Base-by-base conservation (phyloP, 1,140 invertebrate species). In the Orchesella cincta region DNA sequence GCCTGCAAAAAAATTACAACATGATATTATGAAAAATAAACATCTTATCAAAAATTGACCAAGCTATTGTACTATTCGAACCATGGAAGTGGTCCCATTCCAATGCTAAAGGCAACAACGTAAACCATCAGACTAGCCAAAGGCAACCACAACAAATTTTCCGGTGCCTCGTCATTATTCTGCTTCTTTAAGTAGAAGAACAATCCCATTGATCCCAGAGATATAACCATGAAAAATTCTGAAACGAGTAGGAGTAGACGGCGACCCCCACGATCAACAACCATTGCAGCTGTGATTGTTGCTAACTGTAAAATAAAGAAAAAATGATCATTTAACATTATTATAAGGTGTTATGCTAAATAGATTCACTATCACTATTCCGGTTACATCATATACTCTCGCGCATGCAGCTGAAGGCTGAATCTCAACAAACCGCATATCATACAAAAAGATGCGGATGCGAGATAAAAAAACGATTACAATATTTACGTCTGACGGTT, bases 241-340 rank as follows among this genome's bases (percentile, higher is more conserved):
- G 81, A 83, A 29, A 85, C 70, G 5, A 86, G 80, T 2, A 88
- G 81, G 14, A 88, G 81, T 70, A 84, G 83, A 18, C 84, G 79
- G 74, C 75, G 28, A 20, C 94, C 94, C 5, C 91, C 86, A 80
- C 87, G 90, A 83, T 96, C 94, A 75, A 95, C 91, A 23, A 94
- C 85, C 34, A 93, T 79, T 46, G 90, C 89, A 12, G 92, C 90
- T 0, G 89, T 82, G 78, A 91, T 89, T 0, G 92, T 92, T 0
- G 91, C 90, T 3, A 79, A 73, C 81, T 81, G 54, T 26, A 74
- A 51, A 29, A 5, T 29, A 18, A 34, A 77, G 3, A 18, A 35
- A 73, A 34, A 62, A 74, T 8, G 23, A 26, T 18, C 14, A 20
- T 16, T 28, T 62, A 23, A 3, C 33, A 31, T 23, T 23, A 20